phyloP scores from a whole-genome alignment of 2,113 vertebrate species.

The Vulpes vulpes region DNA sequence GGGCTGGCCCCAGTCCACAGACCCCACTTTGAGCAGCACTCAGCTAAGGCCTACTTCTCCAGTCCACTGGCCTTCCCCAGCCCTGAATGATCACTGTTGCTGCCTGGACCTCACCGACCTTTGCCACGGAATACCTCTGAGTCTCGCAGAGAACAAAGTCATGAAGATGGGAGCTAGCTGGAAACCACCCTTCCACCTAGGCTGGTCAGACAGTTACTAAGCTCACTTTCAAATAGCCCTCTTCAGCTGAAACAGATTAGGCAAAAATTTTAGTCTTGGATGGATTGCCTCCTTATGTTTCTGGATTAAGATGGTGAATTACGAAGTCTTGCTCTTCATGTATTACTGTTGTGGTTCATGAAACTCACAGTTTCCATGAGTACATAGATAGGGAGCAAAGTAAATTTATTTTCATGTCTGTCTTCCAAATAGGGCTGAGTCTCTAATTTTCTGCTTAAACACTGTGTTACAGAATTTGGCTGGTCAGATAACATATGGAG shows the following conservation, averaged over 20 bases:
- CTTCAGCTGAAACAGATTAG: slow-evolving; percentile 42
- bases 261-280: slow-evolving; percentile 41
- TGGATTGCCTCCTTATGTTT: slow-evolving; percentile 44
- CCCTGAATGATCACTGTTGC: not conserved
- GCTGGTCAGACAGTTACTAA: not conserved
- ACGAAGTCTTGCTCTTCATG: slow-evolving; percentile 62
- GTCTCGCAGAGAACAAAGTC: not conserved
- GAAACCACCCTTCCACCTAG: not conserved
- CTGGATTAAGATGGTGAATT: slow-evolving; percentile 72
- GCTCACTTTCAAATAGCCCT: not conserved
- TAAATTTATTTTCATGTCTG: slow-evolving; percentile 67
- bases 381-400: slow-evolving; percentile 57
- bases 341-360: slow-evolving; percentile 59
- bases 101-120: not conserved
- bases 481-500: slow-evolving; percentile 75
- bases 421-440: slow-evolving; percentile 59
- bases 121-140: not conserved
- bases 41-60: not conserved
- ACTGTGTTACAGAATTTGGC: slow-evolving; percentile 44
- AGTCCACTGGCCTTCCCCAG: not conserved
- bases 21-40: too few species aligned
- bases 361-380: slow-evolving; percentile 62
- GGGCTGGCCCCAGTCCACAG: rapidly evolving
- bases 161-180: not conserved
- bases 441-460: slow-evolving; percentile 79